phyloP scores from a whole-genome alignment of 2,797 vertebrate species.

The Chaetodon trifasciatus region DNA sequence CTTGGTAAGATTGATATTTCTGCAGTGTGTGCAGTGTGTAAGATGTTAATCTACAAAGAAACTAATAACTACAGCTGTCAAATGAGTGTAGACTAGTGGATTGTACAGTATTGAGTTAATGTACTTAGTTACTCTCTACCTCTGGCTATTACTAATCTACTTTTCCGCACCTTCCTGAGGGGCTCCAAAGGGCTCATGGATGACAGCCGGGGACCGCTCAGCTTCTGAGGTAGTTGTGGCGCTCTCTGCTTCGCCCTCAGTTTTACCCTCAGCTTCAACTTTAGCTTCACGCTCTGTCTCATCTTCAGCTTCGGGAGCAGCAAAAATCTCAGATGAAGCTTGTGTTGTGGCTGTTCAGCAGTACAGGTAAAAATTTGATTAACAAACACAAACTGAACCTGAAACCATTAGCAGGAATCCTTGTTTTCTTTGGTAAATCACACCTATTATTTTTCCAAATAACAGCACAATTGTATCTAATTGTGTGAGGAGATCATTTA shows the following conservation, averaged over 20 bases:
- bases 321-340: conserved; percentile 21
- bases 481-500: conserved; percentile 53
- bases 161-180: conserved; percentile 60
- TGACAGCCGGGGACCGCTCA: conserved; percentile 9
- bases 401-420: conserved; percentile 21
- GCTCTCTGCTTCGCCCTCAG: conserved; percentile 12
- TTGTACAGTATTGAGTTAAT: not conserved
- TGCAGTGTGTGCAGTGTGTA: not conserved
- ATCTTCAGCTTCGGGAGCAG: conserved; percentile 34
- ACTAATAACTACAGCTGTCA: not conserved
- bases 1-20: not conserved
- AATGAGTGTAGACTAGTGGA: not conserved
- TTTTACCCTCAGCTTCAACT: conserved; percentile 14
- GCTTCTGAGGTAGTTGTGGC: conserved; percentile 31
- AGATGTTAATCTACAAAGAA: not conserved
- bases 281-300: conserved; percentile 12
- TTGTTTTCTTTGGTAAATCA: conserved; percentile 32
- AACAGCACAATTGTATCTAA: conserved; percentile 35
- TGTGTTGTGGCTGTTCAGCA: conserved; percentile 30
- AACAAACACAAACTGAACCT: conserved; percentile 36
- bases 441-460: conserved; percentile 29
- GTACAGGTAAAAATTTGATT: conserved; percentile 32
- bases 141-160: conserved; percentile 40
- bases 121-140: conserved; percentile 12
- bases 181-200: conserved; percentile 52